These are phyloP conservation scores for Forficula auricularia DNA, from an alignment of 1,140 invertebrate species.

Conservation along the genomic window DNA sequence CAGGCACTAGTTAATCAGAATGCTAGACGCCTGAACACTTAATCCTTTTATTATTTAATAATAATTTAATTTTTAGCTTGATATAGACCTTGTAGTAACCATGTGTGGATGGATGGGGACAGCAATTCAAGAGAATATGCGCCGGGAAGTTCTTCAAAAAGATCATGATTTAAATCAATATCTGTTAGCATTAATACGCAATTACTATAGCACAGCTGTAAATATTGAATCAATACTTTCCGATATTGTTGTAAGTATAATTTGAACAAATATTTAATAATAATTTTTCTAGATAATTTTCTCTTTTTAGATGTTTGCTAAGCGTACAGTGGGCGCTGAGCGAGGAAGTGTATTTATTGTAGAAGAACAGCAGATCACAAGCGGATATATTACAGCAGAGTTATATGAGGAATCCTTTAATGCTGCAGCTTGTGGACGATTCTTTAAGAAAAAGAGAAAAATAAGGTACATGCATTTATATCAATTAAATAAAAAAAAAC, in stretches of 20 bases:
- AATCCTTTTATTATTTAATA: too few relatives aligned
- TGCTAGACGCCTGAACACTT: too few relatives aligned
- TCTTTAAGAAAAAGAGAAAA: constrained; percentile 30
- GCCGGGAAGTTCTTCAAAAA: constrained; percentile 27
- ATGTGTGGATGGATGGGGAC: constrained; percentile 34
- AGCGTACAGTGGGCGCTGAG: constrained; percentile 30
- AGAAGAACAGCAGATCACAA: constrained; percentile 24
- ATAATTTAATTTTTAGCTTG: constrained; percentile 9
- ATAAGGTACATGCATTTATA: constrained; percentile 23
- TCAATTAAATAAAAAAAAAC: background rate
- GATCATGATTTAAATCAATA: constrained; percentile 30
- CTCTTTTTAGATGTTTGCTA: constrained; percentile 30
- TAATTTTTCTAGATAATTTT: background rate
- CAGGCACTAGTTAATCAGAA: too few relatives aligned
- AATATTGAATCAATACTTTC: constrained; percentile 32
- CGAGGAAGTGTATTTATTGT: constrained; percentile 32
- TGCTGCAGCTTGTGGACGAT: constrained; percentile 13
- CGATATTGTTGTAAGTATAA: constrained; percentile 29
- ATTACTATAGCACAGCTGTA: constrained; percentile 32
- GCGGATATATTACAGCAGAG: constrained; percentile 27
- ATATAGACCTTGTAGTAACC: constrained; percentile 25
- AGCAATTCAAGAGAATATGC: constrained; percentile 33
- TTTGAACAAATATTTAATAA: background rate
- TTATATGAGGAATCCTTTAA: constrained; percentile 33
- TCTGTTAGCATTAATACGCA: constrained; percentile 26